Base-by-base conservation (phyloP, 1,140 invertebrate species). In the Hypothenemus hampei region DNA sequence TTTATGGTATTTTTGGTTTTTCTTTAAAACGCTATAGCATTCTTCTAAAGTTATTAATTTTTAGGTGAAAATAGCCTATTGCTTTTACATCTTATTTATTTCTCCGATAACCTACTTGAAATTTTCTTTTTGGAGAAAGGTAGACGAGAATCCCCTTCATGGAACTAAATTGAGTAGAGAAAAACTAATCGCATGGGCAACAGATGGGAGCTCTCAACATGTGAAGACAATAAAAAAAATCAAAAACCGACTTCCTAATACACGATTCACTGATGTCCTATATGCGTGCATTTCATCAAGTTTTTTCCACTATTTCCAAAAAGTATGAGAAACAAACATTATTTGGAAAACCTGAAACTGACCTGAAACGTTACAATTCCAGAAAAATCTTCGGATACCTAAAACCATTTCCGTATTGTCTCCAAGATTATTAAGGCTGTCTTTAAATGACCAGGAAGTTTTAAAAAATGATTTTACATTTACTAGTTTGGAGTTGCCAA, bases 391-490 rank as follows among this genome's bases (percentile, higher is more conserved):
- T 10, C 3, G 11, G 3, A 4, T 15, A 13, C 31, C 46, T 1
- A 15, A 36, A 37, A 36, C 21, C 21, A 49, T 49, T 3, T 49
- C 35, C n/a, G 13, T 18, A n/a, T 8, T 49, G 18, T 11, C 26
- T 22, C 20, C 22, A 3, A 15, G 36, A 7, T 22, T 49, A 8
- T 18, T 37, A 6, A 3, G 8, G 3, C 13, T 6, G 19, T 5
- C 31, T 15, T 8, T 6, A 13, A 23, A 22, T 15, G 3, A 6
- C 1, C n/a, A 8, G 15, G 4, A 6, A 3, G 16, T 37, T 3
- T 21, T 49, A 7, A 36, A 23, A 22, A 49, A 39, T 15, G 33
- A 49, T 7, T 49, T 49, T 39, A 49, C 46, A 13, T 49, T 49
- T 23, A 16, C 10, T 5, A 7, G 6, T 15, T 23, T 49, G 13